phyloP scores from a whole-genome alignment of 2,888 invertebrate species.

The Brachypalpus laphriformis region DNA sequence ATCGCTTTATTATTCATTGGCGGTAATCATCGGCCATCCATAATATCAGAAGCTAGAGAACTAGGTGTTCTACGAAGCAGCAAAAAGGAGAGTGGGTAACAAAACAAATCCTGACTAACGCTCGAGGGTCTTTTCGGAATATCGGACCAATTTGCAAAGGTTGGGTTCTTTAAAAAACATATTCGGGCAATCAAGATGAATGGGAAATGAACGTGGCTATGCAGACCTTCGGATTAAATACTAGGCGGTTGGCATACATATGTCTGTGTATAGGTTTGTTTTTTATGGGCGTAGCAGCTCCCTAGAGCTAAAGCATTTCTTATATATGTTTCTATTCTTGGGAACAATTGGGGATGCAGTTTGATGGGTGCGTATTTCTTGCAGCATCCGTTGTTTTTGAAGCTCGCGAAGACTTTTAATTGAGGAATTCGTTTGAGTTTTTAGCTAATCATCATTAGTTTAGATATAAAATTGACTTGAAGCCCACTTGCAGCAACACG shows the following conservation, averaged over 20 bases:
- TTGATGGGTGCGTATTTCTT: slow-evolving; percentile 6
- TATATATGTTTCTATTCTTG: slow-evolving; percentile 31
- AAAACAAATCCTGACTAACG: slow-evolving; percentile 71
- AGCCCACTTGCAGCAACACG: no score
- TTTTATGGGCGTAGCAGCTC: slow-evolving; percentile 55
- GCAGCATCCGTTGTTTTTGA: slow-evolving; percentile 12
- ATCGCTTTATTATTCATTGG: slow-evolving; percentile 72
- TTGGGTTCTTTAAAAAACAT: slow-evolving; percentile 66
- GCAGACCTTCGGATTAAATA: slow-evolving; percentile 32
- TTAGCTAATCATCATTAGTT: no score
- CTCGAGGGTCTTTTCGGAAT: slow-evolving; percentile 61
- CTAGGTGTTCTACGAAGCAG: slow-evolving; percentile 56
- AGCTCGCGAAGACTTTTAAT: slow-evolving; percentile 7
- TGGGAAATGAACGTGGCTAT: slow-evolving; percentile 49
- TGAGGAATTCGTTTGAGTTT: background rate
- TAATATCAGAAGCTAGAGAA: slow-evolving; percentile 74
- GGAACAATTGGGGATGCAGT: slow-evolving; percentile 44
- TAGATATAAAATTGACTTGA: no score
- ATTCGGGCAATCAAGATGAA: slow-evolving; percentile 73
- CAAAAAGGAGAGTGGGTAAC: slow-evolving; percentile 40
- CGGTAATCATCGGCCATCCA: slow-evolving; percentile 74
- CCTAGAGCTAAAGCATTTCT: slow-evolving; percentile 38
- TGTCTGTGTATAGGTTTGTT: slow-evolving; percentile 16
- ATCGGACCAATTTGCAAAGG: slow-evolving; percentile 72
- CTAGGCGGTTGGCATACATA: slow-evolving; percentile 6